A percentile compares a stretch with the other conserved stretches of the same genome.
These are phyloP conservation scores for Drosophila willistoni DNA, from an alignment of 1,140 invertebrate genomes.

Conservation along the genomic window DNA sequence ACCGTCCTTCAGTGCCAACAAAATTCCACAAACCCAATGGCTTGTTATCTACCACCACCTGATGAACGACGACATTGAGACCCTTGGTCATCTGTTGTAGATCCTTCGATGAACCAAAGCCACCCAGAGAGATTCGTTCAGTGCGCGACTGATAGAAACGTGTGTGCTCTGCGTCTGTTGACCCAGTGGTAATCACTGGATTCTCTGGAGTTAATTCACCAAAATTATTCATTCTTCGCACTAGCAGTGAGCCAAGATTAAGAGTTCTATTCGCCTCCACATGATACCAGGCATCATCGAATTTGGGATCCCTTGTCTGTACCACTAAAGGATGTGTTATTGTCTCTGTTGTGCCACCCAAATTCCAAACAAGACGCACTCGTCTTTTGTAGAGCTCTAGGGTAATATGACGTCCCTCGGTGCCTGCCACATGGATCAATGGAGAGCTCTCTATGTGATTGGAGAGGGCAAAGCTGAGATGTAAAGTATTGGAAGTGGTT, in stretches of 20 bases:
- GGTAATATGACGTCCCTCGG: conserved; percentile 88
- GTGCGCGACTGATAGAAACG: conserved; percentile 76
- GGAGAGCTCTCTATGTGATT: conserved; percentile 82
- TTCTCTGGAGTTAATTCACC: conserved; percentile 53
- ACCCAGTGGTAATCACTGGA: conserved; percentile 56
- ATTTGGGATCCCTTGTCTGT: conserved; percentile 85
- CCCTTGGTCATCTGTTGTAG: conserved; percentile 83
- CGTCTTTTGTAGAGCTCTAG: conserved; percentile 91
- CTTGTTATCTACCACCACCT: conserved; percentile 90
- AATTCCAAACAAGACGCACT: conserved; percentile 90
- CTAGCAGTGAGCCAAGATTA: conserved; percentile 71
- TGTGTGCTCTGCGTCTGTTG: conserved; percentile 71
- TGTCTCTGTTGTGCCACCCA: conserved; percentile 87
- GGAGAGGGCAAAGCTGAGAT: conserved; percentile 87
- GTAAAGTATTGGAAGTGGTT: conserved; percentile 88
- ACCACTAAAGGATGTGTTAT: conserved; percentile 87
- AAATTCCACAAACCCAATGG: conserved; percentile 96
- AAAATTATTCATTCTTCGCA: conserved; percentile 78
- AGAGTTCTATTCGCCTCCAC: conserved; percentile 87
- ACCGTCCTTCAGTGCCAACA: conserved; percentile 86
- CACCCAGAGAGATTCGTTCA: conserved; percentile 86
- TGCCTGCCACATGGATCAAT: conserved; percentile 83
- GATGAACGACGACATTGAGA: conserved; percentile 90
- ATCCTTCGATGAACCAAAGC: conserved; percentile 82
- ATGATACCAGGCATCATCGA: conserved; percentile 89